phyloP scores from a whole-genome alignment of 2,888 invertebrate species.

The Tolmerus cingulatus region DNA sequence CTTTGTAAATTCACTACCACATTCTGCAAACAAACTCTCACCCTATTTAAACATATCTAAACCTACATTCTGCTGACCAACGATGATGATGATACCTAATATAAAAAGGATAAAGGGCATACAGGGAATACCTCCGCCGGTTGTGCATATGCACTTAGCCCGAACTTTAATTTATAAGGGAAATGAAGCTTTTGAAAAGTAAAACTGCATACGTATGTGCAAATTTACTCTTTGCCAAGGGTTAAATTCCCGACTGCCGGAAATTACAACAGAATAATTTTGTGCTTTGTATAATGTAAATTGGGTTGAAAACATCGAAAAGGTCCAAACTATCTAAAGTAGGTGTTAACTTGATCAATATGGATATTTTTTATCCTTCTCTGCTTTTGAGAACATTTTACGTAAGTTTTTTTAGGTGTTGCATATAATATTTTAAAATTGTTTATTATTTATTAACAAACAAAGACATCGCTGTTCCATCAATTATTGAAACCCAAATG shows the following conservation, averaged over 20 bases:
- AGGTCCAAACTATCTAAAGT: neutral
- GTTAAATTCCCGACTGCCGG: neutral
- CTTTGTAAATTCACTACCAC: neutral
- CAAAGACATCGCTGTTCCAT: too few relatives aligned
- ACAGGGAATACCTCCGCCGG: neutral
- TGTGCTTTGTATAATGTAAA: neutral
- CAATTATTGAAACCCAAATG: too few relatives aligned
- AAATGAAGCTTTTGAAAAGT: neutral
- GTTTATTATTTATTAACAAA: too few relatives aligned
- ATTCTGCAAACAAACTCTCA: neutral
- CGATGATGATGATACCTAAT: neutral
- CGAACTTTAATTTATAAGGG: neutral
- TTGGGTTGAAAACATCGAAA: neutral
- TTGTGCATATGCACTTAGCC: neutral
- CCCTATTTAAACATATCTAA: neutral
- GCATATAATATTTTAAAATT: too few relatives aligned
- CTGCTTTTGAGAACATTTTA: too few relatives aligned
- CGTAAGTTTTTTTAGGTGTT: too few relatives aligned
- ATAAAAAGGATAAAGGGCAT: neutral
- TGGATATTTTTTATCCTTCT: neutral
- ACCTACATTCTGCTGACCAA: neutral
- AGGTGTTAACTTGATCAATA: neutral
- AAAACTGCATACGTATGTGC: neutral
- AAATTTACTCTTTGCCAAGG: neutral
- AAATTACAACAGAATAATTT: neutral